Evolutionary conservation across 2,888 invertebrate genomes (phyloP), one percentile per base, ranked within the genome.

Genomic region (Drosophila nr. perissopoda): DNA sequence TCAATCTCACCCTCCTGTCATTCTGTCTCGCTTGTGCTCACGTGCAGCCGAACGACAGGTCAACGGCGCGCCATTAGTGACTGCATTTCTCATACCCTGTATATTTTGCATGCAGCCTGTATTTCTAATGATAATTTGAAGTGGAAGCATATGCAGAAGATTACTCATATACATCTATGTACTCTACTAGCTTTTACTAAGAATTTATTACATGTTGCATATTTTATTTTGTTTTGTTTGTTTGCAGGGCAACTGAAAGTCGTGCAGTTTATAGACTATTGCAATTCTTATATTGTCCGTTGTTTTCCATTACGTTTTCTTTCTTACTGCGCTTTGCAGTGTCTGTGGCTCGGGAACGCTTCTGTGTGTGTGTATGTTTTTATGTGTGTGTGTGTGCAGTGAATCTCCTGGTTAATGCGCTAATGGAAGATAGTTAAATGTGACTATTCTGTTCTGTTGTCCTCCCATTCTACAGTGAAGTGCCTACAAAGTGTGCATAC

Each of bases 311-410:
- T 53, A 16, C n/a, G 25, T 72, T 66, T 76, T 77, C 74, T 56
- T 82, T 74, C 83, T 82, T 82, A 76, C 83, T 80, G 80, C 57
- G 73, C 77, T 82, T 80, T 82, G 69, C 70, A 83, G 82, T 83
- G 83, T 85, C 85, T 82, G 85, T 83, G 83, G 83, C 76, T 79
- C 58, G 48, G 61, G 60, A 56, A 40, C 18, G 36, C 49, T 36
- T 25, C 10, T 27, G 25, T 49, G 51, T 38, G 36, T 49, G 36
- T 48, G 31, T 25, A 36, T 33, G 33, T 34, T 34, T 38, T 18
- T 53, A 13, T 56, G 58, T 58, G 57, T 45, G 8, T 48, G 49
- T 54, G 27, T 33, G 59, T 49, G 29, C 13, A 31, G 62, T 31
- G 34, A 53, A 58, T 48, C 57, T 70, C 45, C 63, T 71, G 63